Evolutionary conservation across 2,888 invertebrate genomes (phyloP), one percentile per base, ranked within the genome.

Genomic region (Xiphydria camelus): DNA sequence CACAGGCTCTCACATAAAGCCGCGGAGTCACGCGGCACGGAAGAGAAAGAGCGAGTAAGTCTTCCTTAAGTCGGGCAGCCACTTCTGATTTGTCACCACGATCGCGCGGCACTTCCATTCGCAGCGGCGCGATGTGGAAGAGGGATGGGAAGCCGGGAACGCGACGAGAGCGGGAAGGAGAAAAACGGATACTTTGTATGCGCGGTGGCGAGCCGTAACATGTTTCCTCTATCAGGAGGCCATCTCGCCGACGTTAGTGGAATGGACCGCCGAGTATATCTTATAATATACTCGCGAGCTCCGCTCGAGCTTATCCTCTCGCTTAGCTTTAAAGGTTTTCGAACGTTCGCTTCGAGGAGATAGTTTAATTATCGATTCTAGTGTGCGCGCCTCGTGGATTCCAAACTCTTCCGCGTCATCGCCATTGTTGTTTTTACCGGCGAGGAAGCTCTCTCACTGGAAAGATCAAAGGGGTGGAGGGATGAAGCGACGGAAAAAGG

Each of bases 201-300:
- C 67, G 57, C 55, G 44, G 41, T 52, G 51, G 54, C 49, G 50
- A 50, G 48, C 51, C 40, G 55, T 57, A 62, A 67, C 65, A 65
- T 59, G 65, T 63, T 66, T 65, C 56, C 57, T 57, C 65, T 67
- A 66, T 68, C 68, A 64, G 56, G 47, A 53, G 55, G 57, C 49
- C 59, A 55, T 55, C 51, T 19, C 38, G 50, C 49, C 51, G 32
- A 40, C 43, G 35, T 46, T 40, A 38, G 46, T 41, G 51, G 47
- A 58, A 58, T 53, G 53, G 59, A 61, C 56, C 53, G 37, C 10
- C 19, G 41, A 40, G 36, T 45, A 44, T 41, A 47, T 45, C 47
- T 51, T 51, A 45, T 50, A 51, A 52, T 52, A 57, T 43, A 39
- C 45, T 19, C 33, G 25, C 18, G 9, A 14, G 9, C 34, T 18